Evolutionary conservation across 1,140 invertebrate genomes (phyloP), one percentile per base, ranked within the genome.

Genomic region (Rhagoletis pomonella): DNA sequence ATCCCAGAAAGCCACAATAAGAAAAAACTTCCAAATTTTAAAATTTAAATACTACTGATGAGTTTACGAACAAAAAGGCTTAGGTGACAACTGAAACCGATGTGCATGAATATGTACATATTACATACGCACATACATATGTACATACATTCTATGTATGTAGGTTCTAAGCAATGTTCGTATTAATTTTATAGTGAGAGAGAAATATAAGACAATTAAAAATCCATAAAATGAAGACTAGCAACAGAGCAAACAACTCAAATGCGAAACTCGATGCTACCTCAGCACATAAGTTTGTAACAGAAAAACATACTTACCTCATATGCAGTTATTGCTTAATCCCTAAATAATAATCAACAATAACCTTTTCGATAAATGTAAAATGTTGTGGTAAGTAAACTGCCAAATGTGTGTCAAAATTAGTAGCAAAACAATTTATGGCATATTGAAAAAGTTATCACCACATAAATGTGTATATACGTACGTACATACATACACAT

Each of bases 401-500:
- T 81, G 73, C 73, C 73, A 81, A 55, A 81, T 81, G 73, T 81
- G 73, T 58, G 73, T 81, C 73, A 81, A 81, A 81, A 55, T 81
- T 81, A 81, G 47, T 81, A 81, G 73, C 73, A 29, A 81, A 62
- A 62, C 9, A 55, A 81, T 44, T 55, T 5, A 81, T 19, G 44
- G 5, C 42, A 77, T n/a, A n/a, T 3, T 12, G 3, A 7, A 67
- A 29, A 29, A 29, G 29, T 29, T 29, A 29, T 29, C 29, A 29
- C 29, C 29, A 29, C 29, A 29, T 29, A 29, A 29, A 29, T 29
- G 29, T 29, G 29, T 29, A 29, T 29, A 29, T 29, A 29, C 29
- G n/a, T 67, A 29, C 29, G 0, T 65, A 29, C 64, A 65, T 65
- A 65, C 6, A 29, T 39, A 29, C 64, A 65, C 29, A 65, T n/a